phyloP scores from a whole-genome alignment of 1,140 invertebrate genomes.

The Cryptotermes secundus region DNA sequence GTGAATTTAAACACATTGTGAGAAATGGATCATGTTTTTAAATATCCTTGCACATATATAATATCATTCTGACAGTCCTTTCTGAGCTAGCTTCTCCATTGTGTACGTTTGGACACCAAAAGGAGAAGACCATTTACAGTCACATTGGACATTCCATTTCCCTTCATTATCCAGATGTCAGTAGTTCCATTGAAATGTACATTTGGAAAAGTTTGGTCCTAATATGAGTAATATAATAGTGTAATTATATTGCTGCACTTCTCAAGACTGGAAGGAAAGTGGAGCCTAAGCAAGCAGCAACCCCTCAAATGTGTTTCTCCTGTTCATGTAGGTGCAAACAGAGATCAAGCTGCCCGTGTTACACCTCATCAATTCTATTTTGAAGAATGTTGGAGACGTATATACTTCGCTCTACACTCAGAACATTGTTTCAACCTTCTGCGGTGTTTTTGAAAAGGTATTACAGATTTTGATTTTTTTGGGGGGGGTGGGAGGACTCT shows the following conservation, averaged over 20 bases:
- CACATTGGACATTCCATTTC: too few species aligned
- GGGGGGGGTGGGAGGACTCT: background rate
- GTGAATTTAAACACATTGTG: too few species aligned
- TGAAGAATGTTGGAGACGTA: slow-evolving; percentile 90
- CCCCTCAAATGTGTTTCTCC: slow-evolving; percentile 25
- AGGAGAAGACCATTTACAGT: too few species aligned
- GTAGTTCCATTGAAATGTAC: too few species aligned
- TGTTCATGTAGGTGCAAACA: slow-evolving; percentile 65
- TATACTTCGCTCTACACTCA: slow-evolving; percentile 86
- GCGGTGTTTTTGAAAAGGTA: slow-evolving; percentile 90
- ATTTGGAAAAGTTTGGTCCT: too few species aligned
- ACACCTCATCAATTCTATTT: slow-evolving; percentile 98
- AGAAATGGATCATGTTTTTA: too few species aligned
- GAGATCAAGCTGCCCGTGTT: slow-evolving; percentile 90
- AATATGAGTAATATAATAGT: background rate
- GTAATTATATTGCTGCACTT: background rate
- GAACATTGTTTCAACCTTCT: slow-evolving; percentile 84
- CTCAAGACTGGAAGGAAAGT: background rate
- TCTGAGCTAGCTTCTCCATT: too few species aligned
- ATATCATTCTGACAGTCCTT: too few species aligned
- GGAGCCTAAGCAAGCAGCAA: slow-evolving; percentile 4
- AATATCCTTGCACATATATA: too few species aligned
- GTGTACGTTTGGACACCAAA: too few species aligned
- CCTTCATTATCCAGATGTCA: too few species aligned
- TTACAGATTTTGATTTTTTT: slow-evolving; percentile 38